phyloP scores from a whole-genome alignment of 2,888 invertebrate genomes.

The Ormyrus thymus region DNA sequence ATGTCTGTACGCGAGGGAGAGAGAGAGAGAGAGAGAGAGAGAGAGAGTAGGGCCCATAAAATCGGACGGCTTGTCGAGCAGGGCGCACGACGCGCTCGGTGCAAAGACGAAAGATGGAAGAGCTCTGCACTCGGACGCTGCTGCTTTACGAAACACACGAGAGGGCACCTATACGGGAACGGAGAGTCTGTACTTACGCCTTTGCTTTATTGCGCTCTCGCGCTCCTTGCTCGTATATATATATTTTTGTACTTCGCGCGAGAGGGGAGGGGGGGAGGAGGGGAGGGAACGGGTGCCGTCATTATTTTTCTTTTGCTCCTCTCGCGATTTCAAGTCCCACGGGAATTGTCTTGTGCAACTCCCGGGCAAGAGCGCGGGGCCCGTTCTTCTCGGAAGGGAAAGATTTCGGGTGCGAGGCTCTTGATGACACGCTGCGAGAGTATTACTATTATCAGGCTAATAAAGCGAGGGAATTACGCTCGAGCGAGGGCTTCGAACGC shows the following conservation, averaged over 20 bases:
- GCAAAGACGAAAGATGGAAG: conserved; percentile 2
- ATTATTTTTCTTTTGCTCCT: conserved; percentile 34
- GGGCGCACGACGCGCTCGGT: conserved; percentile 55
- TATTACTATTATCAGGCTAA: no score
- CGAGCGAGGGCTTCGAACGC: no score
- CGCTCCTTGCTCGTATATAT: conserved; percentile 45
- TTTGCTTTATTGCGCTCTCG: conserved; percentile 50
- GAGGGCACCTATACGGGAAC: no score
- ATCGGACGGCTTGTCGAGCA: conserved; percentile 66
- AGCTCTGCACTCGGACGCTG: no score
- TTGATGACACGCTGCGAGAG: no score
- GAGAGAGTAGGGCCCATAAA: conserved; percentile 64
- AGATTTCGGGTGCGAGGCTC: no score
- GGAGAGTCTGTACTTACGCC: conserved; percentile 45
- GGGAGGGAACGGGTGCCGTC: conserved; percentile 38
- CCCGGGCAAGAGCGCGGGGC: no score
- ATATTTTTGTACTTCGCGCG: conserved; percentile 41
- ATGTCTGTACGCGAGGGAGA: not conserved
- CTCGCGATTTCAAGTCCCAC: not conserved
- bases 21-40: not conserved
- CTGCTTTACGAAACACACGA: no score
- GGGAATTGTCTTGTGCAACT: no score
- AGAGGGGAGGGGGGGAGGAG: not conserved
- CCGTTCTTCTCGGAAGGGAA: no score
- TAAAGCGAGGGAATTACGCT: no score